A percentile compares a stretch with the other conserved stretches of the same genome.
These are phyloP conservation scores for Thunnus albacares DNA, from an alignment of 2,797 vertebrate genomes.

Conservation along the genomic window DNA sequence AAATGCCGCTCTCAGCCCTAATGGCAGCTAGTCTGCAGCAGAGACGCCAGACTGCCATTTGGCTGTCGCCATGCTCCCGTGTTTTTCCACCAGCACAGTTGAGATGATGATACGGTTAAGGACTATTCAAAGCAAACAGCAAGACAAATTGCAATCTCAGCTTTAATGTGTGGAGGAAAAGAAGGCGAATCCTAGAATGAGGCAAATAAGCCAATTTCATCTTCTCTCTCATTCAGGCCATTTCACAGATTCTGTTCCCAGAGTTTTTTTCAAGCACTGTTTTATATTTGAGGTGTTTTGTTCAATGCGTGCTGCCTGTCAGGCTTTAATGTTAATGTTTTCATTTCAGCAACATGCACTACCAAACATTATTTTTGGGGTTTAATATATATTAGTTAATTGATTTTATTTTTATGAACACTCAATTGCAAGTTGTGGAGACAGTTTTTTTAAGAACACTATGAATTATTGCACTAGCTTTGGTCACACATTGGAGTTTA, in stretches of 20 bases:
- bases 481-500: constrained; percentile 29
- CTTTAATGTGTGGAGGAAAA: constrained; percentile 86
- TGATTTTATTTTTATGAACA: constrained; percentile 6
- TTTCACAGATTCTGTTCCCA: constrained; percentile 59
- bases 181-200: constrained; percentile 74
- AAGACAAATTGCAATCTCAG: constrained; percentile 88
- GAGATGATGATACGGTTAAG: constrained; percentile 92
- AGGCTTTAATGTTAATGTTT: constrained; percentile 16
- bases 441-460: background rate
- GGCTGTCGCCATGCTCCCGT: constrained; percentile 92
- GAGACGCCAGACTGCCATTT: constrained; percentile 97
- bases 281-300: constrained; percentile 53
- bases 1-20: constrained; percentile 94
- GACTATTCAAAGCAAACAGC: constrained; percentile 90
- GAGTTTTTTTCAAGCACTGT: constrained; percentile 32
- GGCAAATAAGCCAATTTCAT: constrained; percentile 81
- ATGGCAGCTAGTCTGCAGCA: constrained; percentile 92
- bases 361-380: constrained; percentile 29
- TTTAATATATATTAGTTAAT: constrained; percentile 20
- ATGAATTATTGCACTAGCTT: constrained; percentile 13
- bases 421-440: constrained; percentile 17
- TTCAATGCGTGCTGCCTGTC: constrained; percentile 38
- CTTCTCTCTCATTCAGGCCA: constrained; percentile 61
- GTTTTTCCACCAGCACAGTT: constrained; percentile 89
- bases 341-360: constrained; percentile 22